Conservation (phyloP, 2,113 vertebrate genomes). For the Aptenodytes forsteri region DNA sequence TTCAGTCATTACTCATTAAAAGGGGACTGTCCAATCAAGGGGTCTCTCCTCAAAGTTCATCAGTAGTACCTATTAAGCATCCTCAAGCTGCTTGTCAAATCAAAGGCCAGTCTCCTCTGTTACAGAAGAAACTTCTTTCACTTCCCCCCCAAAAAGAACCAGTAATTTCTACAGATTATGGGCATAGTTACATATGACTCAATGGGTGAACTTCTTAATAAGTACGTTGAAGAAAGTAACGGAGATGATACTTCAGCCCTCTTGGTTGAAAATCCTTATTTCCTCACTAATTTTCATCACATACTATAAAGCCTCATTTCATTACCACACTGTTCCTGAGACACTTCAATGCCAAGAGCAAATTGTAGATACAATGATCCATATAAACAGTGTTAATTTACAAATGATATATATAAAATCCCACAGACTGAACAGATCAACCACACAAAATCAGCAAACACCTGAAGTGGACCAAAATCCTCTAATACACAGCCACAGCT, state of each 20-base stretch:
- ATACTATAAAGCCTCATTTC: background rate
- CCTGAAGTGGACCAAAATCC: background rate
- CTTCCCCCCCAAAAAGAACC: rapidly evolving
- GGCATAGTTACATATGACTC: background rate
- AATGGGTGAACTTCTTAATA: background rate
- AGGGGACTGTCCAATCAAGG: background rate
- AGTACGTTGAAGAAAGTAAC: background rate
- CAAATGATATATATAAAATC: background rate
- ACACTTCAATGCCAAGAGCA: background rate
- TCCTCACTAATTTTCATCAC: background rate
- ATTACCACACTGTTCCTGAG: background rate
- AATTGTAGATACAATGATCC: background rate
- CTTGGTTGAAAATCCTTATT: background rate
- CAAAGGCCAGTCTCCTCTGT: background rate
- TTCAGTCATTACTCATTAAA: background rate
- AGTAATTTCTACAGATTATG: background rate
- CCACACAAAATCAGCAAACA: background rate
- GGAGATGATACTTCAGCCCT: background rate
- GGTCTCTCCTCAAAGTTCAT: background rate
- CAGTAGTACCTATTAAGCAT: background rate
- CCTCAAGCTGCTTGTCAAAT: background rate
- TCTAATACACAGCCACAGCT: background rate
- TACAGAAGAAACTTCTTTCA: background rate
- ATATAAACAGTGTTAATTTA: background rate
- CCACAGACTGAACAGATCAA: background rate